phyloP scores from a whole-genome alignment of 1,140 invertebrate species.

The Fopius arisanus region DNA sequence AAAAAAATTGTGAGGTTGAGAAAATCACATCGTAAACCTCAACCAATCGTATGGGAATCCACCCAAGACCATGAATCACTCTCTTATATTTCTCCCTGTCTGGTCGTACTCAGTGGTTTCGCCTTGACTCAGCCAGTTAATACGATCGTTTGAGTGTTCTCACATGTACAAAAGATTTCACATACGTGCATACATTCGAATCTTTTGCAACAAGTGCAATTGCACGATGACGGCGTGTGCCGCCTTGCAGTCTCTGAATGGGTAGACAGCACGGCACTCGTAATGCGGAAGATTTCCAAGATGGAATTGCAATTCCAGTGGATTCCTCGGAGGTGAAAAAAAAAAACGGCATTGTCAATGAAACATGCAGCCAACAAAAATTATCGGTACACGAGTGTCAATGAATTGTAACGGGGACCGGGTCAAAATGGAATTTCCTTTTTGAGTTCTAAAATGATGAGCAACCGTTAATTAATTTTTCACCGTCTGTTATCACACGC shows the following conservation, averaged over 20 bases:
- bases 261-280: conserved; percentile 57
- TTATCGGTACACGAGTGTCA: no score
- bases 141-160: neutral
- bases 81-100: conserved; percentile 1
- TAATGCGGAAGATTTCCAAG: conserved; percentile 1
- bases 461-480: no score
- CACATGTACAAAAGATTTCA: conserved; percentile 24
- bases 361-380: no score
- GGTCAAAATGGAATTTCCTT: no score
- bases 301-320: neutral
- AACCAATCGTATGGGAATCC: neutral
- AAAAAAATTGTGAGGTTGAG: neutral
- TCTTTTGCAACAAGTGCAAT: conserved; percentile 57
- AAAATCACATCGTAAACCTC: neutral
- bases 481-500: no score
- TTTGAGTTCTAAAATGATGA: no score
- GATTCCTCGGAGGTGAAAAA: neutral
- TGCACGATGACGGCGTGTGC: conserved; percentile 31
- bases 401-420: no score
- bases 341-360: neutral
- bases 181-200: conserved; percentile 18
- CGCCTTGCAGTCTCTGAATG: conserved; percentile 56
- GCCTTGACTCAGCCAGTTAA: conserved; percentile 3
- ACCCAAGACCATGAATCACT: neutral
- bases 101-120: neutral